Evolutionary conservation across 2,888 invertebrate species (phyloP), one percentile per base, ranked within the genome.

Genomic region (Mesorhabditis spiculigera): DNA sequence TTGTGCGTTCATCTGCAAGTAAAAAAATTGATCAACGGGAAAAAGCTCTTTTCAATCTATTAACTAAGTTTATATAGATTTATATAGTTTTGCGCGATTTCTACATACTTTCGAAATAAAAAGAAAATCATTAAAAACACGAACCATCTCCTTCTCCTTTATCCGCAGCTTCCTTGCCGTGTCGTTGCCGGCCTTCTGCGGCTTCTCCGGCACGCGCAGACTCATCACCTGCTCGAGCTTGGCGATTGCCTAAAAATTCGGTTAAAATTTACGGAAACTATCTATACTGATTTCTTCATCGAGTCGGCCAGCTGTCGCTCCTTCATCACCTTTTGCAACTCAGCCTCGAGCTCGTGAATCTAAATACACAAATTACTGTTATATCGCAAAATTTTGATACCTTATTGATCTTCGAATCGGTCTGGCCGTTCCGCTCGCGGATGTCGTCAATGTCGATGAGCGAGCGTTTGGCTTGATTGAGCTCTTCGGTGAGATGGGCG

Each of bases 151-250:
- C n/a, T n/a, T 10, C n/a, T 50, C 58, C n/a, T 50, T 50, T n/a
- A 13, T 10, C 8, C 58, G 58, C 58, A 50, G n/a, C n/a, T 50
- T 10, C 58, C 58, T 10, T 0, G 58, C 8, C 1, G 58, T 13
- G n/a, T 50, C 58, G 58, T 50, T 50, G 58, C 58, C 28, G 28
- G 69, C 65, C 45, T 75, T 69, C 61, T 64, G 50, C 8, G 69
- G 68, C 5, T 71, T 68, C 43, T 69, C 67, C 28, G 65, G 69
- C 10, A 71, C 73, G 16, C 73, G 50, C 44, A 70, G 65, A 42
- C 71, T 75, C 45, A 70, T 28, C 6, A 63, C 67, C 58, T 75
- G 75, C 6, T 75, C 75, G 50, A 72, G 71, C 45, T 66, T 73
- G 5, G 62, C n/a, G 5, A 75, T 68, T 45, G 72, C 75, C 73